These are phyloP conservation scores for Lasioglossum villosulum DNA, from an alignment of 2,888 invertebrate species.

Conservation along the genomic window DNA sequence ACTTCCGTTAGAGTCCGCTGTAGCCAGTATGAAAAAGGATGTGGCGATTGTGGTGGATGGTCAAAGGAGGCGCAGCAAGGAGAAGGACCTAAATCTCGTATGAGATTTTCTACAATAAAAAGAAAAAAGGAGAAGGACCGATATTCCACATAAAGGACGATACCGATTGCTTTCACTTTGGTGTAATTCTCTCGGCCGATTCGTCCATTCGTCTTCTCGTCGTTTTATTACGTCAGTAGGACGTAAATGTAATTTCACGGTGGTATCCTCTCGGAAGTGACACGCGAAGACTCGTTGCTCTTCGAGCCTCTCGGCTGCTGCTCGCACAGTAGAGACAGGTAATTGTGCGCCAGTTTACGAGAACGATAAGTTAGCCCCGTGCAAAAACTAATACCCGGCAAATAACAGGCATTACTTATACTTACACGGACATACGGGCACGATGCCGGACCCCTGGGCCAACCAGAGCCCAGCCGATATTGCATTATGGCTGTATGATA, in stretches of 20 bases:
- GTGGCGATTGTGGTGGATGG: not conserved
- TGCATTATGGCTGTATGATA: conserved; percentile 78
- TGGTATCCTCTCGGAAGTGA: conserved; percentile 62
- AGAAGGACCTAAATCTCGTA: too few relatives aligned
- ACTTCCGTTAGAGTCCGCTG: too few relatives aligned
- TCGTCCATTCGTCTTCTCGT: conserved; percentile 61
- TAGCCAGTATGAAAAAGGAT: not conserved
- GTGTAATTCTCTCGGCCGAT: conserved; percentile 48
- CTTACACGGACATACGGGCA: conserved; percentile 68
- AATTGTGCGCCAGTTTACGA: conserved; percentile 79
- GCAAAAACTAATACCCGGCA: conserved; percentile 80
- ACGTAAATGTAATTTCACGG: conserved; percentile 67
- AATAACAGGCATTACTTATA: conserved; percentile 80
- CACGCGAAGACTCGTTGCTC: conserved; percentile 58
- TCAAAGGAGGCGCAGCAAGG: not conserved
- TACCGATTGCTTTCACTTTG: conserved; percentile 9
- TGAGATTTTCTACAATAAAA: too few relatives aligned
- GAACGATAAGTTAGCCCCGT: conserved; percentile 76
- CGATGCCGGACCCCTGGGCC: conserved; percentile 68
- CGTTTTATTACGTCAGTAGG: conserved; percentile 61
- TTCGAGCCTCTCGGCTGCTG: conserved; percentile 32
- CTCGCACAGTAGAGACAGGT: conserved; percentile 74
- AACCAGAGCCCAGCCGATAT: conserved; percentile 70
- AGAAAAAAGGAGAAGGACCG: not conserved
- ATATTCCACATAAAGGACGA: conserved; percentile 17